Evolutionary conservation across 2,797 vertebrate genomes (phyloP).

Genomic region (Urophycis tenuis): DNA sequence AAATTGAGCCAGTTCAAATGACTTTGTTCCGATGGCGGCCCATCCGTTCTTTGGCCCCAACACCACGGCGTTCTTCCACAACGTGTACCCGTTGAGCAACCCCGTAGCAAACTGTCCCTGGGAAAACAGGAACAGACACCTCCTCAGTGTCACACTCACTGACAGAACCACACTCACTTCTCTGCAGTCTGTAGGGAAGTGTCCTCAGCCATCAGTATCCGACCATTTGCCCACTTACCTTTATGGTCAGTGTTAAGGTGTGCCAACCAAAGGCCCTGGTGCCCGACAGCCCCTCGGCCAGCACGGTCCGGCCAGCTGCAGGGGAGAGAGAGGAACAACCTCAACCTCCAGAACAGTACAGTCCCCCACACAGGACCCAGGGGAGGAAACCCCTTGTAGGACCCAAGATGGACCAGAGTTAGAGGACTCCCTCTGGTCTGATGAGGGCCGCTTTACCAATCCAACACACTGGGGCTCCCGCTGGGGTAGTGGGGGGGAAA

Average conservation of each 20-base stretch:
- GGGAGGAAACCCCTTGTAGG: not conserved
- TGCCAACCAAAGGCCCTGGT: too few species aligned
- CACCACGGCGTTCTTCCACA: slow-evolving; percentile 76
- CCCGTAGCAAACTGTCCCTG: slow-evolving; percentile 75
- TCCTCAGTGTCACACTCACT: not conserved
- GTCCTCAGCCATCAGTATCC: not conserved
- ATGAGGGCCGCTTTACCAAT: not conserved
- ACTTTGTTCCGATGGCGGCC: slow-evolving; percentile 84
- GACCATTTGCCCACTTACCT: slow-evolving; percentile 64
- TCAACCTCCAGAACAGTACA: not conserved
- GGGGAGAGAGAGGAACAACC: slow-evolving; percentile 28
- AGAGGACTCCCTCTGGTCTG: not conserved
- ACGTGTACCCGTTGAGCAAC: slow-evolving; percentile 69
- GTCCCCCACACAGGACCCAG: not conserved
- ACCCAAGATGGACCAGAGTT: not conserved
- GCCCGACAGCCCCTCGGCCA: too few species aligned
- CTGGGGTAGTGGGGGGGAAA: too few species aligned
- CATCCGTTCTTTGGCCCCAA: slow-evolving; percentile 75
- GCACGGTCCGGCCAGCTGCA: slow-evolving; percentile 72
- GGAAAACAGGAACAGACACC: not conserved
- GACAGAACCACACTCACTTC: too few species aligned
- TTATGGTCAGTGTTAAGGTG: slow-evolving; percentile 76
- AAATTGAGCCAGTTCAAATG: slow-evolving; percentile 87
- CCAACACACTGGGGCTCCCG: not conserved
- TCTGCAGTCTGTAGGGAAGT: not conserved